Base-by-base conservation (phyloP, 2,888 invertebrate species). In the Metellina segmentata region DNA sequence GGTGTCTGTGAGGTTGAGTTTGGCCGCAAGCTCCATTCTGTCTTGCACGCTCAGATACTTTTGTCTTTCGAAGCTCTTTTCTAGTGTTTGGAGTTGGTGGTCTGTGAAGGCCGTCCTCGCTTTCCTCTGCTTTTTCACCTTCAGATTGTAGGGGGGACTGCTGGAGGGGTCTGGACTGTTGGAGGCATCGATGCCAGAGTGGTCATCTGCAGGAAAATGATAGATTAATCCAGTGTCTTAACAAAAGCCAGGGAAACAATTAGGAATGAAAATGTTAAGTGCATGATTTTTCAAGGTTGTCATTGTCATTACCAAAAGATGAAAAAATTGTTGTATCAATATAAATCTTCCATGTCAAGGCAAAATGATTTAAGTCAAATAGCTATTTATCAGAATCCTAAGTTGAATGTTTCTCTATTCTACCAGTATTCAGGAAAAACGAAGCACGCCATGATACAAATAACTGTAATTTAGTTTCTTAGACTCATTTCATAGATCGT, bases 51-150 rank as follows among this genome's bases (percentile, higher is more conserved):
- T 98, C 93, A 98, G 96, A 96, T 98, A 99, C 95, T 99, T 99
- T 95, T 99, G 99, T 93, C 98, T 96, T 95, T 99, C 99, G 95
- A 99, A 99, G 94, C 98, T 98, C 95, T 98, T 98, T 96, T 99
- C 99, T 94, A 99, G 95, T 19, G 98, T 98, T 90, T 88, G 94
- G 93, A 99, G 96, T 95, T 99, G 99, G 95, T 99, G 98, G 96
- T 99, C 99, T 75, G 99, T 99, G 96, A 99, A 99, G 75, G 99
- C 99, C 49, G 99, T 99, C 93, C 99, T 96, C 77, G 99, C 99
- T 96, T 99, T 99, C 93, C 99, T 96, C 94, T 99, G 98, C 95
- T 99, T 99, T 96, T 99, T 99, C 69, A 92, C 92, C 61, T 92
- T 92, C 69, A 92, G 77, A 19, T 92, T 90, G 85, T 90, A 92